Evolutionary conservation across 2,888 invertebrate species (phyloP).

Genomic region (Didymodactylos carnosus): DNA sequence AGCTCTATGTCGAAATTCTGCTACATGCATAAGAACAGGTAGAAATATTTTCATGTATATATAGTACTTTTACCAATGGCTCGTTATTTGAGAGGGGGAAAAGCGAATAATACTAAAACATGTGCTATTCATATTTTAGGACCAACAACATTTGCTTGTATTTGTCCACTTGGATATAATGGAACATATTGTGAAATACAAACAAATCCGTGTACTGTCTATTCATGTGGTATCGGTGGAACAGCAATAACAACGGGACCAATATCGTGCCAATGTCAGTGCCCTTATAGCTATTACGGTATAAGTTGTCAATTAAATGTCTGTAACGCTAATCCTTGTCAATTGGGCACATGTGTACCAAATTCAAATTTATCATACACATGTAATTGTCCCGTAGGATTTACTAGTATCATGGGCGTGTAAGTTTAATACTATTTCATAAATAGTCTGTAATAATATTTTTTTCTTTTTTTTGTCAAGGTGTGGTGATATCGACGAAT

Average conservation of each 20-base stretch:
- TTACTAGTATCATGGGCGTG: background rate
- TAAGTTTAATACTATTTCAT: background rate
- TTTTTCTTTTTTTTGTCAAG: background rate
- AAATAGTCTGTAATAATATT: background rate
- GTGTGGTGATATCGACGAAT: background rate
- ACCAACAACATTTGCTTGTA: conserved; percentile 32
- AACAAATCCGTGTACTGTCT: conserved; percentile 2
- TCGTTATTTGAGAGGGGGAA: background rate
- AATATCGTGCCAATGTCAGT: background rate
- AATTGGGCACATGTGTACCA: conserved; percentile 42
- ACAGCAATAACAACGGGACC: background rate
- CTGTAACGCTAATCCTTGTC: conserved; percentile 47
- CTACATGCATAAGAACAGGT: conserved; percentile 2
- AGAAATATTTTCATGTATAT: too few species aligned
- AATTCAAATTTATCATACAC: background rate
- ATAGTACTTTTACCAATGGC: conserved; percentile 3
- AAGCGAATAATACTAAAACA: conserved; percentile 5
- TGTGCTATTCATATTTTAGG: conserved; percentile 3
- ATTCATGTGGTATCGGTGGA: conserved; percentile 3
- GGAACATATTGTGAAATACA: conserved; percentile 3
- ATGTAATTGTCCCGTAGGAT: conserved; percentile 10
- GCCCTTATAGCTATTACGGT: conserved; percentile 4
- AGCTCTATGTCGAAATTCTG: conserved; percentile 1
- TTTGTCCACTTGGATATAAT: conserved; percentile 27
- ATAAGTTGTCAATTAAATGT: conserved; percentile 6